Conservation (phyloP, 2,888 invertebrate genomes). For the Lithosia quadra region DNA sequence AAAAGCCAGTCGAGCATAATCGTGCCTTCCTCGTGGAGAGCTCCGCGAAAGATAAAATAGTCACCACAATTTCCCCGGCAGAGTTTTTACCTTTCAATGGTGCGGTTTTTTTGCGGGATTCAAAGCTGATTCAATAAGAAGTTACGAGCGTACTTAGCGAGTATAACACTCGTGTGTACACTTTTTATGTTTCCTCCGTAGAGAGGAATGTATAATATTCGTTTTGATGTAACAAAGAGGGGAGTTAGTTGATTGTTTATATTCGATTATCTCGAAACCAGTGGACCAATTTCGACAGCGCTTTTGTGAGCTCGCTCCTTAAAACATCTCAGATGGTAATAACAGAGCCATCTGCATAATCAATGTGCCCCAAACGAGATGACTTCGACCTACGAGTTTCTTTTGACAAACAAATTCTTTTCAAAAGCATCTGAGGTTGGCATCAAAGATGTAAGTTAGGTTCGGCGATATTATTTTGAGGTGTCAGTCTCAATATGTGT, state of each 20-base stretch:
- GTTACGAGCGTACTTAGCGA: constrained; percentile 71
- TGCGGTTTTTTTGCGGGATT: constrained; percentile 67
- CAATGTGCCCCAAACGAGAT: constrained; percentile 53
- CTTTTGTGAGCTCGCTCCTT: constrained; percentile 53
- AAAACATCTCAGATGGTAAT: constrained; percentile 59
- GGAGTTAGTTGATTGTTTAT: constrained; percentile 68
- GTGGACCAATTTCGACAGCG: constrained; percentile 58
- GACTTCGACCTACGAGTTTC: constrained; percentile 38
- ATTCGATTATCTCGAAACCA: constrained; percentile 67
- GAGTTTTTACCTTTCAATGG: constrained; percentile 71
- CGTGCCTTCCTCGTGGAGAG: constrained; percentile 70
- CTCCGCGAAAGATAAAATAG: constrained; percentile 74
- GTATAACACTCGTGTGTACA: constrained; percentile 47
- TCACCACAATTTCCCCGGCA: constrained; percentile 74
- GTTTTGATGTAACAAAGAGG: constrained; percentile 51
- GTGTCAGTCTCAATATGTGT: constrained; percentile 54
- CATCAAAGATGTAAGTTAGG: constrained; percentile 20
- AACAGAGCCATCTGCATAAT: constrained; percentile 59
- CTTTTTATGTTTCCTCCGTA: constrained; percentile 54
- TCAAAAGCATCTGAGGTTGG: constrained; percentile 22
- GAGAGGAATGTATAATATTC: constrained; percentile 51
- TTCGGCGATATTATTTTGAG: constrained; percentile 38
- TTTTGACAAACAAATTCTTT: constrained; percentile 43
- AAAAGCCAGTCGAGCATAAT: constrained; percentile 80
- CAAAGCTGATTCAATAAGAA: constrained; percentile 77